Conservation (phyloP, 2,888 invertebrate species). For the Eremobia ochroleuca region DNA sequence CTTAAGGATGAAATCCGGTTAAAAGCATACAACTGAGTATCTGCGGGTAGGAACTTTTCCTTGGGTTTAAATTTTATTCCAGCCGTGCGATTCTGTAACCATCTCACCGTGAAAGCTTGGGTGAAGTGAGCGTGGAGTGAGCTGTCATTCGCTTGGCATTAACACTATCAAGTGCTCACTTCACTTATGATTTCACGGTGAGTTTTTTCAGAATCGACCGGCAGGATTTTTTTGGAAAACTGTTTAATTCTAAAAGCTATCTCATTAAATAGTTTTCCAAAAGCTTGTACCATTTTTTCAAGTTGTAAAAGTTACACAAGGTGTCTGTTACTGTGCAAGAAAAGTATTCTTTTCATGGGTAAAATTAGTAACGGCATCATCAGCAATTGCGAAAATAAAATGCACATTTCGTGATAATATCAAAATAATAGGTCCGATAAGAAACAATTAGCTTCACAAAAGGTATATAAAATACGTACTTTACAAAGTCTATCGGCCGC, state of each 20-base stretch:
- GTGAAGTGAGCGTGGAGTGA: too few species aligned
- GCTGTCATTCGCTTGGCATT: too few species aligned
- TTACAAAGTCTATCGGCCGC: conserved; percentile 26
- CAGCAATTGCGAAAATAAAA: conserved; percentile 14
- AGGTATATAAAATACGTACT: not conserved
- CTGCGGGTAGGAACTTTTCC: not conserved
- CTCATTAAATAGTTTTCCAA: not conserved
- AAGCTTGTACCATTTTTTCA: not conserved
- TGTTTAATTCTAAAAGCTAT: not conserved
- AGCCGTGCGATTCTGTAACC: too few species aligned
- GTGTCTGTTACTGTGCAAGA: not conserved
- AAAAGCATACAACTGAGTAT: not conserved
- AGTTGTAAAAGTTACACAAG: not conserved
- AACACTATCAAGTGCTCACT: too few species aligned
- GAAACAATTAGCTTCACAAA: conserved; percentile 12
- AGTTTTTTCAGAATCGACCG: too few species aligned
- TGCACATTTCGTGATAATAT: conserved; percentile 5
- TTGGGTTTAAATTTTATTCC: not conserved
- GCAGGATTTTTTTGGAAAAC: not conserved
- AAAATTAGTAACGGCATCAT: not conserved
- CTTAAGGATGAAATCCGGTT: not conserved
- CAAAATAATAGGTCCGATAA: conserved; percentile 8
- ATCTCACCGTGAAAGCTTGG: too few species aligned
- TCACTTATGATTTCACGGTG: too few species aligned
- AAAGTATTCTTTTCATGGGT: not conserved